Evolutionary conservation across 1,140 invertebrate genomes (phyloP).

Genomic region (Neotoxoptera formosana): DNA sequence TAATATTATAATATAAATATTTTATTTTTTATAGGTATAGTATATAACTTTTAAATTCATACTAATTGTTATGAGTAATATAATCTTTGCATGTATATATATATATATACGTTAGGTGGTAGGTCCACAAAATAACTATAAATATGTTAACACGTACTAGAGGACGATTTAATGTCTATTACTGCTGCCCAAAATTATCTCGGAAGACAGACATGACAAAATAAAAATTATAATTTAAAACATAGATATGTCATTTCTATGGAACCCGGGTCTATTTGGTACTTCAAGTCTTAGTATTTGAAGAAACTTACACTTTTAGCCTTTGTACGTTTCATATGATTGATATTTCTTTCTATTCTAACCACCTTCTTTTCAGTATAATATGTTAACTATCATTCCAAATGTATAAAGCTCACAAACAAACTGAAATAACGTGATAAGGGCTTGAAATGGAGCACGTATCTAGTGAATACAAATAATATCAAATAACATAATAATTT

Average conservation of each 20-base stretch:
- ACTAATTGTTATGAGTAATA: background rate
- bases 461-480: background rate
- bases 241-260: background rate
- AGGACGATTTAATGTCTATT: background rate
- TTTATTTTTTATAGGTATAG: too few relatives aligned
- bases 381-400: background rate
- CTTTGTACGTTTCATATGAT: background rate
- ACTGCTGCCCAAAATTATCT: background rate
- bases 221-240: background rate
- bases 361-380: background rate
- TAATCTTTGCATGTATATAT: background rate
- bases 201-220: background rate
- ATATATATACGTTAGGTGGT: background rate
- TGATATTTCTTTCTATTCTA: background rate
- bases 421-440: background rate
- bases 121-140: background rate
- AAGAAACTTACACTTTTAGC: background rate
- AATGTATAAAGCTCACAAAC: background rate
- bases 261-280: background rate
- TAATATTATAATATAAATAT: too few relatives aligned
- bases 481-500: background rate
- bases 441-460: background rate
- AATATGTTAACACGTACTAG: background rate
- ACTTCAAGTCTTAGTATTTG: background rate
- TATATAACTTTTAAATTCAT: background rate